Base-by-base conservation (phyloP, 2,113 vertebrate genomes). In the Seriola quinqueradiata region DNA sequence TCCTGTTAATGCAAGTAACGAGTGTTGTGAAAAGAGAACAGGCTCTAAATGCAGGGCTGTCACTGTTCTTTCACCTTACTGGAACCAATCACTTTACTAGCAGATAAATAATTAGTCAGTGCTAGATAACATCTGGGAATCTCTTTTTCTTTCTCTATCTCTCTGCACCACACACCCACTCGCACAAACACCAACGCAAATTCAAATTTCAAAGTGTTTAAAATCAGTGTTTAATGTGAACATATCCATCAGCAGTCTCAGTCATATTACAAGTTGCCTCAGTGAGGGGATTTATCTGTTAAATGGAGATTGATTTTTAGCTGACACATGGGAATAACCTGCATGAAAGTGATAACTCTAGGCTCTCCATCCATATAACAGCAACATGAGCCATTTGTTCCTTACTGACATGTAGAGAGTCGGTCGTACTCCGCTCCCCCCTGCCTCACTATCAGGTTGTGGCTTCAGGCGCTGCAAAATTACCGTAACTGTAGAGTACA, bases 291-390 rank as follows among this genome's bases (percentile, higher is more conserved):
- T 77, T 89, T 87, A 76, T 83, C 87, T 72, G 79, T 87, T 72
- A 82, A 85, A 85, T 74, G 36, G 72, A 86, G 82, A 82, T 79
- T 60, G 76, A 83, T 85, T 89, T 86, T 87, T 77, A 71, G 79
- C 79, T 86, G 88, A 86, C 82, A 64, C 66, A 34, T 78, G 11
- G 66, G 64, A 83, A 77, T 83, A 84, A 83, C 70, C 75, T 85
- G 48, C 76, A 79, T 87, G 75, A 72, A 87, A 85, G 75, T 48
- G 72, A 85, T 83, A 88, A 84, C 84, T 83, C 63, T n/a, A 57
- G 50, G 75, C 79, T 81, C 63, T 84, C 63, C 52, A 50, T 90
- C 82, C 59, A 52, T 85, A 81, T 54, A 78, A 83, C 14, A 5
- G 77, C 78, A 89, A 74, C 81, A 55, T 73, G 72, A 88, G 61